Base-by-base conservation (phyloP, 2,113 vertebrate species). In the Ascaphus truei region DNA sequence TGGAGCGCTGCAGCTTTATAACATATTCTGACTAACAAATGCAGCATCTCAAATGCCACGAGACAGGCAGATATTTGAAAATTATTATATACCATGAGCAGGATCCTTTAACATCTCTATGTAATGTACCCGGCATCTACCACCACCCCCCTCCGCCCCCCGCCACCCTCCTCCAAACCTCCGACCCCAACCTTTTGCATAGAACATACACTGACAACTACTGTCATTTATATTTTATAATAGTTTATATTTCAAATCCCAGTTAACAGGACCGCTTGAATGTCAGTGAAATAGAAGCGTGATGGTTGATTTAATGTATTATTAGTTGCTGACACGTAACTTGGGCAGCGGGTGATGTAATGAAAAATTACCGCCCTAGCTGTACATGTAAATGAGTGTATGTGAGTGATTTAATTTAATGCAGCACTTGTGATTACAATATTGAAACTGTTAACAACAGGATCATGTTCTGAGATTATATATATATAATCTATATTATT, bases 401-500 rank as follows among this genome's bases (percentile, higher is more conserved):
- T 50, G 59, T 27, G 9, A 76, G 72, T 62, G 76, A 77, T 73
- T 66, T 73, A 74, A 75, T 78, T 80, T 78, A 77, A 76, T 76
- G 62, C 76, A n/a, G n/a, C 79, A 73, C 67, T 62, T 53, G 75
- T 73, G 48, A 48, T 73, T 80, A 77, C 78, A 78, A 78, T 77
- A 77, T 81, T 77, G 77, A 57, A 78, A 72, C 77, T 77, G 76
- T 73, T n/a, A n/a, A n/a, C n/a, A n/a, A n/a, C n/a, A n/a, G n/a
- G n/a, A n/a, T n/a, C n/a, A n/a, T n/a, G n/a, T n/a, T n/a, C n/a
- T n/a, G n/a, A n/a, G n/a, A n/a, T n/a, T n/a, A n/a, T n/a, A n/a
- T n/a, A n/a, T n/a, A n/a, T n/a, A n/a, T n/a, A n/a, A n/a, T n/a
- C n/a, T n/a, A n/a, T n/a, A n/a, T n/a, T n/a, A n/a, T n/a, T n/a